Conservation (phyloP, 2,888 invertebrate genomes). For the Xestia sexstrigata region DNA sequence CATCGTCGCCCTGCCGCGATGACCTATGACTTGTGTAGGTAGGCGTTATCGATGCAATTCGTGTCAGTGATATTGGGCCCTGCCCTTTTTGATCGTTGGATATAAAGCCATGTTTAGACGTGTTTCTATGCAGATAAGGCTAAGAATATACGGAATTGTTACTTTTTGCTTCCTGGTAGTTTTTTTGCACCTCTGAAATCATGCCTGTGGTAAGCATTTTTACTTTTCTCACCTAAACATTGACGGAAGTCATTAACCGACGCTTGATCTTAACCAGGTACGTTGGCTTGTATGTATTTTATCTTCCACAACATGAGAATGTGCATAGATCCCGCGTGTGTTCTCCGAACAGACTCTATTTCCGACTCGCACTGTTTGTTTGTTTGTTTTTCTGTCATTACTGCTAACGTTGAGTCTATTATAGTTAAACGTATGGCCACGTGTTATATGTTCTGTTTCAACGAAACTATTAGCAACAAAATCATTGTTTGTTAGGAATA, state of each 20-base stretch:
- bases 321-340: constrained; percentile 8
- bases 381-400: constrained; percentile 44
- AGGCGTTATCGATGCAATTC: constrained; percentile 48
- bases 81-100: constrained; percentile 28
- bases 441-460: constrained; percentile 25
- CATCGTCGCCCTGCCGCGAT: constrained; percentile 11
- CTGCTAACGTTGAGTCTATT: constrained; percentile 24
- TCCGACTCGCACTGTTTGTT: constrained; percentile 36
- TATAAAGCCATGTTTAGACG: constrained; percentile 33
- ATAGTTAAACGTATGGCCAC: constrained; percentile 15
- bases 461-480: constrained; percentile 39
- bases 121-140: constrained; percentile 7
- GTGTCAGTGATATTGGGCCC: constrained; percentile 48
- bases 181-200: constrained; percentile 10
- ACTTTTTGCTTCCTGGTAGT: constrained; percentile 27
- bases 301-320: constrained; percentile 9
- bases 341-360: constrained; percentile 50
- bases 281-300: constrained; percentile 2
- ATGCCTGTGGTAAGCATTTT: constrained; percentile 48
- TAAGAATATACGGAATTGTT: not conserved
- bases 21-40: constrained; percentile 35
- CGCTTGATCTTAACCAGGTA: constrained; percentile 18
- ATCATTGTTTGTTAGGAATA: constrained; percentile 14
- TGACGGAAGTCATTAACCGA: constrained; percentile 4
- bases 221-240: constrained; percentile 21